A percentile compares a stretch with the other conserved stretches of the same genome.
Evolutionary conservation across 2,888 invertebrate species (phyloP).

Genomic region (Tetranychus truncatus): DNA sequence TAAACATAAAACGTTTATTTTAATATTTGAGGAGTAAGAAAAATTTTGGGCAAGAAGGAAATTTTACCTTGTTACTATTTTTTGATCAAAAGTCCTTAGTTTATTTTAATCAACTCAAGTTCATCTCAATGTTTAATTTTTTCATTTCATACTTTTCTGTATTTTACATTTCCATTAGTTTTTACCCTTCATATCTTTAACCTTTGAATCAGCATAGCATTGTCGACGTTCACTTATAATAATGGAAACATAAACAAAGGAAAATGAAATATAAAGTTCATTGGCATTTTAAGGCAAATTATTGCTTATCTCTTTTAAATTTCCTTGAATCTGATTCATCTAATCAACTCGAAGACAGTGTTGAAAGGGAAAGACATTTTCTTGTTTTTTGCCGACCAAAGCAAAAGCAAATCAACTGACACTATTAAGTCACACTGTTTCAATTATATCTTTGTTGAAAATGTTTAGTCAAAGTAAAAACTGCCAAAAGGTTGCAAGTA

Average conservation of each 20-base stretch:
- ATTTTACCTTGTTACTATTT: not conserved
- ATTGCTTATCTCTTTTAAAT: not conserved
- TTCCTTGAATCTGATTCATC: too few relatives aligned
- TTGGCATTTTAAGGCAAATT: not conserved
- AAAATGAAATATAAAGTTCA: not conserved
- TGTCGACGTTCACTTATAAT: not conserved
- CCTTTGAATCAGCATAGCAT: not conserved
- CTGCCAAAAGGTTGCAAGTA: not conserved
- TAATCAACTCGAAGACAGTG: too few relatives aligned
- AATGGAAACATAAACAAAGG: not conserved
- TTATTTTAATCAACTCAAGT: conserved; percentile 1
- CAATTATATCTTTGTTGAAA: too few relatives aligned
- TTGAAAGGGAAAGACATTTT: too few relatives aligned
- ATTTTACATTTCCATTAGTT: not conserved
- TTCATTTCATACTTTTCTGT: not conserved
- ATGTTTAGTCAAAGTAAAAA: not conserved
- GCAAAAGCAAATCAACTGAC: not conserved
- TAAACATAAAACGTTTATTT: too few relatives aligned
- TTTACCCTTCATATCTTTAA: not conserved
- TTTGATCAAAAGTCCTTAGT: not conserved
- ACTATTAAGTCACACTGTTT: not conserved
- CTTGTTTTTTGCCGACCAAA: not conserved
- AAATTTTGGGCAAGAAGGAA: not conserved
- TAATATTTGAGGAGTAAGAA: too few relatives aligned
- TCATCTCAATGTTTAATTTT: not conserved